A percentile compares a stretch with the other conserved stretches of the same genome.
Conservation (phyloP, 2,797 vertebrate genomes). For the Limnodromus scolopaceus region DNA sequence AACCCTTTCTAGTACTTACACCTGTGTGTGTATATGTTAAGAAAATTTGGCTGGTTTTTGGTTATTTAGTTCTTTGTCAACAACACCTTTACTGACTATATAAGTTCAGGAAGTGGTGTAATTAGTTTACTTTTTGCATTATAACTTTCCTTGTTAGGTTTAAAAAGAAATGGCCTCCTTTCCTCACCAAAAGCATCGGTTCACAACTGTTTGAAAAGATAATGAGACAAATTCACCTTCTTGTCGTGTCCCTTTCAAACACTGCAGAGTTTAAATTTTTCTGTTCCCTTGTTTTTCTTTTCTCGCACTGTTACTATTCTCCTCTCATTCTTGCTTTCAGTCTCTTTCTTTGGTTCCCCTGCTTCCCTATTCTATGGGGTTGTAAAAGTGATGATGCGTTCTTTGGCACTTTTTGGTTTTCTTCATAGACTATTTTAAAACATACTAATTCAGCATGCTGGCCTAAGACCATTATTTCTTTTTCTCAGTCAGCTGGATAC, state of each 20-base stretch:
- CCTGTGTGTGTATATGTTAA: fast-evolving
- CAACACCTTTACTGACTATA: not conserved
- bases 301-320: not conserved
- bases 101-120: not conserved
- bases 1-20: not conserved
- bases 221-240: not conserved
- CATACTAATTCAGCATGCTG: not conserved
- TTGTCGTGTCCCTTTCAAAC: not conserved
- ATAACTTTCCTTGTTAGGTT: not conserved
- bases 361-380: not conserved
- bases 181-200: not conserved
- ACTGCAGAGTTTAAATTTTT: not conserved
- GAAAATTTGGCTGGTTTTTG: not conserved
- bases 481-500: not conserved
- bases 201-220: not conserved
- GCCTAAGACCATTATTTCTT: not conserved
- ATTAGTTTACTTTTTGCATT: not conserved
- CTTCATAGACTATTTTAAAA: not conserved
- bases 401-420: not conserved
- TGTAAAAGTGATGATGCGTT: not conserved
- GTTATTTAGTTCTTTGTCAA: not conserved
- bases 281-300: not conserved
- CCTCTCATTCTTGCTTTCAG: not conserved
- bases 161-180: not conserved
- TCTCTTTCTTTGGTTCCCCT: not conserved